These are phyloP conservation scores for Erebia aethiops DNA, from an alignment of 2,888 invertebrate genomes.

Conservation along the genomic window DNA sequence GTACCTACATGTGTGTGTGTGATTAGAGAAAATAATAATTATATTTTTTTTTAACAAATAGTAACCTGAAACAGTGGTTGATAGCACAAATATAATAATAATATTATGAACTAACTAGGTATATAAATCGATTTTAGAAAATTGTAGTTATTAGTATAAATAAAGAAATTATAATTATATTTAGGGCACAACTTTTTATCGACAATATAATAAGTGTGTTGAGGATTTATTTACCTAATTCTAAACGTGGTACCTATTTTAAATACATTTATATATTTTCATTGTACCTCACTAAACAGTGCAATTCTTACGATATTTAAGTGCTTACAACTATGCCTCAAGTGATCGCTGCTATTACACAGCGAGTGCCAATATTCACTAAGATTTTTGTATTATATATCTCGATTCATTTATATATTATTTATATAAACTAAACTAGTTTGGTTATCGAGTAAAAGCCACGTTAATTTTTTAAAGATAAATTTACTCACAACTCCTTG, in stretches of 20 bases:
- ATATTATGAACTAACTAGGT: conserved; percentile 35
- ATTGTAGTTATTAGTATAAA: too few relatives aligned
- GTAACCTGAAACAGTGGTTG: conserved; percentile 38
- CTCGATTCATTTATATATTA: conserved; percentile 13
- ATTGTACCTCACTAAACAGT: conserved; percentile 34
- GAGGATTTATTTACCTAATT: conserved; percentile 35
- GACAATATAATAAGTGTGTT: background rate
- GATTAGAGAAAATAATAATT: too few relatives aligned
- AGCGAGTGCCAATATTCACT: conserved; percentile 40
- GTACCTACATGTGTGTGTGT: too few relatives aligned
- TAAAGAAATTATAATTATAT: background rate
- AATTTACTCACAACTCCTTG: conserved; percentile 80
- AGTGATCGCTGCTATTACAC: conserved; percentile 37
- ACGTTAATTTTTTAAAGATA: conserved; percentile 38
- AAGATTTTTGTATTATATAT: conserved; percentile 25
- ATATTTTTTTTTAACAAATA: conserved; percentile 30
- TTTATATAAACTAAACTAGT: conserved; percentile 33
- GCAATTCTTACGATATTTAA: conserved; percentile 35
- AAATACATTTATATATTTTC: conserved; percentile 25
- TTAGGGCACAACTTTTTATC: background rate
- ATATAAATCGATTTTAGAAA: conserved; percentile 25
- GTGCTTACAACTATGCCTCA: conserved; percentile 41
- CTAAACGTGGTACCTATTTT: conserved; percentile 22
- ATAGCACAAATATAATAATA: conserved; percentile 38
- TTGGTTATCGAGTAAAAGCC: conserved; percentile 36